These are phyloP conservation scores for Xylocopa sonorina DNA, from an alignment of 1,140 invertebrate genomes.

Conservation along the genomic window DNA sequence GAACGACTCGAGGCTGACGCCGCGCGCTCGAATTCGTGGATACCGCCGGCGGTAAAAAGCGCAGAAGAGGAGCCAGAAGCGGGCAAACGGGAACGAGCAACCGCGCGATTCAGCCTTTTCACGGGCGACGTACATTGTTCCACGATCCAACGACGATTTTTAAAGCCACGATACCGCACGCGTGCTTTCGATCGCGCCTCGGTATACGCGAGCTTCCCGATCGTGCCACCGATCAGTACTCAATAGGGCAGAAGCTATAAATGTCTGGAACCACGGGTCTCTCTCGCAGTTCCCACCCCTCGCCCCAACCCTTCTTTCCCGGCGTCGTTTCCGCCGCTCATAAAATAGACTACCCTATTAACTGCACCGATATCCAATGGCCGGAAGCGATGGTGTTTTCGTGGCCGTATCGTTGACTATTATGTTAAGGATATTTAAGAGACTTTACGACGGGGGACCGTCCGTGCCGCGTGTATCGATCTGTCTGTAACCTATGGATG, in stretches of 20 bases:
- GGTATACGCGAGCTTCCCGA: conserved; percentile 3
- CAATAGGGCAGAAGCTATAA: conserved; percentile 54
- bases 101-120: neutral
- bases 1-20: too few species aligned
- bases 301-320: too few species aligned
- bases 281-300: too few species aligned
- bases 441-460: conserved; percentile 7
- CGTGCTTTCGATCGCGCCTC: neutral
- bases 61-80: neutral
- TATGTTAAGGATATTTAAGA: conserved; percentile 29
- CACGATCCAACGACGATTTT: neutral
- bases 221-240: conserved; percentile 31
- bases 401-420: conserved; percentile 37
- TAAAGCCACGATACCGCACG: neutral
- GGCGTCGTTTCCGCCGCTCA: neutral
- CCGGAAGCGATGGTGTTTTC: conserved; percentile 23
- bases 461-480: neutral
- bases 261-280: conserved; percentile 14
- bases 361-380: conserved; percentile 31
- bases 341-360: conserved; percentile 57
- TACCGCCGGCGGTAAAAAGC: too few species aligned
- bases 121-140: conserved; percentile 8
- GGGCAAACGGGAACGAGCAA: neutral
- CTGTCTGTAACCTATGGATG: neutral
- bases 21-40: too few species aligned